Evolutionary conservation across 2,797 vertebrate species (phyloP), one percentile per base, ranked within the genome.

Genomic region (Darevskia nairensis): DNA sequence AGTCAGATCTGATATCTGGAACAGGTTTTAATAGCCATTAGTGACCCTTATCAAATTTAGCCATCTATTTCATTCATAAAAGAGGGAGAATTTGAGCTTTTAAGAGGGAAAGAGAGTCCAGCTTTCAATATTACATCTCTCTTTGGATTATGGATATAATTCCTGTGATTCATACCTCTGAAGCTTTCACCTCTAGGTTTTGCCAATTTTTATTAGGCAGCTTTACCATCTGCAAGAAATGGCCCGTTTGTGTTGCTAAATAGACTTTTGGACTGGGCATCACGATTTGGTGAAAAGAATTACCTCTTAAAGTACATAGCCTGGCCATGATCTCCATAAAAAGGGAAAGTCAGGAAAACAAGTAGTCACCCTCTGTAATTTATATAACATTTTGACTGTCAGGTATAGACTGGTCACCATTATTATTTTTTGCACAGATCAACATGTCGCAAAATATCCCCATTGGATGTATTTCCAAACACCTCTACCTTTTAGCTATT

Each of bases 391-490:
- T 68, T 44, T n/a, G 59, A 68, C 10, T 64, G 59, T 5, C 59
- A 64, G 61, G 29, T 64, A 29, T 39, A 25, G 39, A 32, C 59
- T 68, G 21, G 59, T 66, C 6, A 74, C 21, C 4, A 23, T 9
- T 44, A 46, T 46, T 46, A 46, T 75, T 13, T 0, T 64, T 64
- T 44, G 72, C 15, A 21, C 44, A 1, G 82, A 69, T 8, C 13
- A 0, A 81, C 4, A 64, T 74, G 6, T 35, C 72, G 66, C 68
- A 91, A 89, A 9, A 68, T 8, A 23, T 8, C 84, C 0, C 2
- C 72, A 8, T 35, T 88, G 64, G 75, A 89, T n/a, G 83, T 32
- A 15, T 59, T 84, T 84, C 76, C 69, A 85, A 92, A 9, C 1
- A 59, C 66, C 85, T 86, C 76, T 17, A 59, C 8, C 7, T 71